Percentiles rank a stretch among this genome's conserved stretches.
phyloP scores from a whole-genome alignment of 2,113 vertebrate species.

The Antidorcas marsupialis region DNA sequence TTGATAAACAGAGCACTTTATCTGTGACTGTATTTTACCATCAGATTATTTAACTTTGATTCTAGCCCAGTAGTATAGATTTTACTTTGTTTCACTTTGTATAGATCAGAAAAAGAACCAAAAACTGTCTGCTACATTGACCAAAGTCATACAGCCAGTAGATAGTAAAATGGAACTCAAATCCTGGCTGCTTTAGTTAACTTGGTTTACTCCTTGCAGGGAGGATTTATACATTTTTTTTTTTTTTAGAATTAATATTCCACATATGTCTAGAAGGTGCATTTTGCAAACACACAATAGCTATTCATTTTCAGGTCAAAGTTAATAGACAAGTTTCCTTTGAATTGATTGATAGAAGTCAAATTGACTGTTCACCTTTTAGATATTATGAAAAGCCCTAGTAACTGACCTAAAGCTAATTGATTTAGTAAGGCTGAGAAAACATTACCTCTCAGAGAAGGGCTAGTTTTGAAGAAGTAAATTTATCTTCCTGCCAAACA shows the following conservation, averaged over 20 bases:
- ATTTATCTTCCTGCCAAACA: not conserved
- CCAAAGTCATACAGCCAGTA: not conserved
- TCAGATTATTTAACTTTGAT: not conserved
- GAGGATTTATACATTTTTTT: not conserved
- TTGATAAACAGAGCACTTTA: not conserved
- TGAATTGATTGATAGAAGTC: not conserved
- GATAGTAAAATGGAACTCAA: not conserved
- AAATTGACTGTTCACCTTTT: conserved; percentile 1
- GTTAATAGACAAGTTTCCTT: not conserved
- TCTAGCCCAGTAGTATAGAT: not conserved
- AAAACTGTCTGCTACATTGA: not conserved
- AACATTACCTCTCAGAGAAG: not conserved
- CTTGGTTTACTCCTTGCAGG: not conserved
- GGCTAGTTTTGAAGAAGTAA: not conserved
- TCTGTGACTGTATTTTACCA: not conserved
- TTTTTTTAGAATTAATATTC: not conserved
- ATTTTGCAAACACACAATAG: not conserved
- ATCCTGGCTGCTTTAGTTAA: not conserved
- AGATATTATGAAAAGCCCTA: not conserved
- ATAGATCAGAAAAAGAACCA: not conserved
- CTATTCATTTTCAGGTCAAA: not conserved
- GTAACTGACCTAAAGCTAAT: not conserved
- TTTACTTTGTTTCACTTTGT: not conserved
- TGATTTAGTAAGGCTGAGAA: not conserved
- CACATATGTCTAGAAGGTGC: not conserved